These are phyloP conservation scores for Oceanodroma tethys DNA, from an alignment of 2,113 vertebrate species.

Conservation along the genomic window DNA sequence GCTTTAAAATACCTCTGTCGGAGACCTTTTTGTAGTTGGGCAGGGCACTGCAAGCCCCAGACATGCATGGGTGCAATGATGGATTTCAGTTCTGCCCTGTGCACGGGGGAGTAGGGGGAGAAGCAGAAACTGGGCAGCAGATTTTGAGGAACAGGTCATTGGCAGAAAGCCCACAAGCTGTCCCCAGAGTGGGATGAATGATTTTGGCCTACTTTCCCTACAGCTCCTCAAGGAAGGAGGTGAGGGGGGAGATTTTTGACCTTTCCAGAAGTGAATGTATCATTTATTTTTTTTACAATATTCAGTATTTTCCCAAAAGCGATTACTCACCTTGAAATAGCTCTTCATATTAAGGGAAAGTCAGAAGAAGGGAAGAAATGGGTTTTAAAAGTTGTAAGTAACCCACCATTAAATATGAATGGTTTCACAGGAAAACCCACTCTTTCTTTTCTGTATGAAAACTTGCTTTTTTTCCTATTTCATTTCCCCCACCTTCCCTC, in stretches of 20 bases:
- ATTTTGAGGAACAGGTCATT: not conserved
- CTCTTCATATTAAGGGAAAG: not conserved
- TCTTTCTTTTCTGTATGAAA: not conserved
- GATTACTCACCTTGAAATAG: not conserved
- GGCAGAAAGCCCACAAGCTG: not conserved
- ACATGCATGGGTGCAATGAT: fast-evolving
- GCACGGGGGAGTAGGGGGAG: fast-evolving
- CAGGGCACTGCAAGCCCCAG: not conserved
- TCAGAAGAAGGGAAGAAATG: not conserved
- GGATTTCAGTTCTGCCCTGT: not conserved
- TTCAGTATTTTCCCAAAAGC: not conserved
- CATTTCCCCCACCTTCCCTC: not conserved
- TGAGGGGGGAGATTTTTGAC: not conserved
- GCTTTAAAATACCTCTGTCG: not conserved
- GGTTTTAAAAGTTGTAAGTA: not conserved
- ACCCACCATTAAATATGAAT: not conserved
- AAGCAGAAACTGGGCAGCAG: not conserved
- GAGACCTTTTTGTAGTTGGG: not conserved
- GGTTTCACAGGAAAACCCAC: not conserved
- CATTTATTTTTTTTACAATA: not conserved
- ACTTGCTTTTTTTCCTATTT: not conserved
- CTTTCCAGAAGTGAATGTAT: not conserved
- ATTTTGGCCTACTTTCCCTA: not conserved
- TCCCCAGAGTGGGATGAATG: not conserved
- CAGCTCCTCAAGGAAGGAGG: not conserved